These are phyloP conservation scores for Bombus terrestris DNA, from an alignment of 1,140 invertebrate species.

Conservation along the genomic window DNA sequence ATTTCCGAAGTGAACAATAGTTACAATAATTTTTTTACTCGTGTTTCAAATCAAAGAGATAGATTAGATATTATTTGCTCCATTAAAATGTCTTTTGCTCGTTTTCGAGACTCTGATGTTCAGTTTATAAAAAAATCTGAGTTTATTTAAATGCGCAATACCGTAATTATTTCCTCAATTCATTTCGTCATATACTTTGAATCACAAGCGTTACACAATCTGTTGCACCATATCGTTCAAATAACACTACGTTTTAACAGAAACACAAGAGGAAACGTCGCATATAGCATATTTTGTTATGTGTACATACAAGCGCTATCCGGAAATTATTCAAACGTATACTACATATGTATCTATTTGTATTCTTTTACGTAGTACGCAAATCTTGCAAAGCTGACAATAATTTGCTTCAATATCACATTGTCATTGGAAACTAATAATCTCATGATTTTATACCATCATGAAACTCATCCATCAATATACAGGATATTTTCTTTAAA, in stretches of 20 bases:
- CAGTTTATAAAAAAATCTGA: background rate
- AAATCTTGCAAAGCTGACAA: background rate
- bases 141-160: conserved; percentile 7
- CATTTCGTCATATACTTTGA: conserved; percentile 17
- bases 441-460: background rate
- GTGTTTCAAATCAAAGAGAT: background rate
- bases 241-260: background rate
- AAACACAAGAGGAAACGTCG: conserved; percentile 1
- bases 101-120: background rate
- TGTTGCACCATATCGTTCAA: conserved; percentile 38
- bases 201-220: conserved; percentile 27
- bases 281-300: background rate
- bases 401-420: background rate
- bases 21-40: background rate
- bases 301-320: background rate
- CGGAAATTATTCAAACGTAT: conserved; percentile 10
- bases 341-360: too few relatives aligned
- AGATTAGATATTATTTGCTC: background rate
- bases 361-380: background rate
- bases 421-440: background rate
- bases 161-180: conserved; percentile 25
- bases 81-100: background rate
- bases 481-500: background rate
- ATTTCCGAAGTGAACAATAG: background rate
- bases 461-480: background rate